Evolutionary conservation across 2,888 invertebrate genomes (phyloP), one percentile per base, ranked within the genome.

Genomic region (Axea sp.): DNA sequence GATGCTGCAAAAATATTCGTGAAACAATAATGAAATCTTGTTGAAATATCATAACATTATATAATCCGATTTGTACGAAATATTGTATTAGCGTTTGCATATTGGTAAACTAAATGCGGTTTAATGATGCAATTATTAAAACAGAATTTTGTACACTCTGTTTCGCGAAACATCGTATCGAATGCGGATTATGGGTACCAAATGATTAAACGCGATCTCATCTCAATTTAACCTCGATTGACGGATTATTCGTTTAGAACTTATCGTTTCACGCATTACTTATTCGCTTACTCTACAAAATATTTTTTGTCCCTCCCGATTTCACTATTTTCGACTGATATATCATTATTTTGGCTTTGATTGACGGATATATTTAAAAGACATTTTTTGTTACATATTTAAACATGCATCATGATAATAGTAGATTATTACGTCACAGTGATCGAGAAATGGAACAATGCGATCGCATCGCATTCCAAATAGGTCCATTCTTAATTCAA

Each of bases 321-420:
- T 64, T 64, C 64, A 31, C 64, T 64, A 64, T 33, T 64, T 64
- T 53, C 28, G 53, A 53, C 64, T 43, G 64, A 41, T 64, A 64
- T 43, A 43, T 64, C 64, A 51, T 62, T 62, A 51, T 12, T 5
- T 31, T 15, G 35, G 8, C 9, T 47, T 43, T 39, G 47, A 57
- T 67, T 35, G 57, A 37, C 31, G 47, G 47, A 64, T 53, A 30
- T 5, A 67, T 28, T 8, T 14, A 14, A 39, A 45, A 39, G 31
- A 19, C 22, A 17, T 30, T 65, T 60, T 45, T 43, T 45, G 17
- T 43, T 43, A 33, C 43, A 7, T 45, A 53, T 53, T 26, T 35
- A 53, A 53, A 45, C 28, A 6, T 53, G 51, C 64, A 53, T 53
- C 64, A 19, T 53, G 64, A 64, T 64, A 64, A 51, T 26, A 37